These are phyloP conservation scores for Lasaia peninsularis DNA, from an alignment of 1,140 invertebrate genomes.

Conservation along the genomic window DNA sequence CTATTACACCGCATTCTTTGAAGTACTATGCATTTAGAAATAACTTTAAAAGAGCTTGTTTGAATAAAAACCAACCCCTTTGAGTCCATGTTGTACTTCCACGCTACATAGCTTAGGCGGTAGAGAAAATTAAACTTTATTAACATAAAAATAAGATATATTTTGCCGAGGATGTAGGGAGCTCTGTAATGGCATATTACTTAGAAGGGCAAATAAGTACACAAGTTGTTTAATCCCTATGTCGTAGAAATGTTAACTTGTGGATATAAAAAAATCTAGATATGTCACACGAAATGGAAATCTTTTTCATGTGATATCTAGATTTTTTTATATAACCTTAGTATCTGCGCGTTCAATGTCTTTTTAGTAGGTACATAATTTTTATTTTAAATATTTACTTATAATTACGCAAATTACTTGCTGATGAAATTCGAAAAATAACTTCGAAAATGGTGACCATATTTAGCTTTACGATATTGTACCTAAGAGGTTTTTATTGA, in stretches of 20 bases:
- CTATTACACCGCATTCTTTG: not conserved
- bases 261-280: too few species aligned
- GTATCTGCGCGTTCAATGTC: too few species aligned
- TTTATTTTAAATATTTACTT: too few species aligned
- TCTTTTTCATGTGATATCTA: too few species aligned
- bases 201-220: slow-evolving; percentile 8
- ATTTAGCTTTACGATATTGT: too few species aligned
- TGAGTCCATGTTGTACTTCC: not conserved
- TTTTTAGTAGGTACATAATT: too few species aligned
- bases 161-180: not conserved
- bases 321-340: too few species aligned
- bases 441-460: too few species aligned
- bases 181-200: slow-evolving; percentile 2
- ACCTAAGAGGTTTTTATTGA: too few species aligned
- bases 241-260: not conserved
- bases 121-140: not conserved
- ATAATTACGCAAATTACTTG: too few species aligned
- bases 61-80: slow-evolving; percentile 1
- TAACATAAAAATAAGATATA: not conserved
- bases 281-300: too few species aligned
- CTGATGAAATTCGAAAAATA: too few species aligned
- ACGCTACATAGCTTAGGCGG: not conserved
- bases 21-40: not conserved
- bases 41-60: not conserved
- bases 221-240: not conserved